Percentiles rank a stretch among this genome's conserved stretches.
These are phyloP conservation scores for Columba janthina DNA, from an alignment of 2,113 vertebrate species.

Conservation along the genomic window DNA sequence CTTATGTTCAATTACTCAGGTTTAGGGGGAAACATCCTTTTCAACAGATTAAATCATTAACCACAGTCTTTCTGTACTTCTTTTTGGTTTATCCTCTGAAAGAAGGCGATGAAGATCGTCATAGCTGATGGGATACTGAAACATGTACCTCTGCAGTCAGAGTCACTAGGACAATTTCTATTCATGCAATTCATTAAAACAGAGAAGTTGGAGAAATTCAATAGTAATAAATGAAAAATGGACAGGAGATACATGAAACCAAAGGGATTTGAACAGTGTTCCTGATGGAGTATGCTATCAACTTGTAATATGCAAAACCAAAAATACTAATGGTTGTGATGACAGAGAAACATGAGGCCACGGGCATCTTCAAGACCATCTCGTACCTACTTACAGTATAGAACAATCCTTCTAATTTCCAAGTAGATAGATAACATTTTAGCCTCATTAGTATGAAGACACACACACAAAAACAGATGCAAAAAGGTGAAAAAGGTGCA, in stretches of 20 bases:
- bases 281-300: neutral
- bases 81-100: neutral
- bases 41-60: neutral
- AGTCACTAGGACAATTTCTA: neutral
- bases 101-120: neutral
- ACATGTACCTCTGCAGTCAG: neutral
- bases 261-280: neutral
- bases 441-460: neutral
- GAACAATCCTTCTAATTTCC: neutral
- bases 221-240: neutral
- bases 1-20: neutral
- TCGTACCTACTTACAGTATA: neutral
- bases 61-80: neutral
- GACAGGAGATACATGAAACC: neutral
- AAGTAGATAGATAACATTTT: neutral
- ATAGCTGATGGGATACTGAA: neutral
- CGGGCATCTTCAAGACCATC: neutral
- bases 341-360: neutral
- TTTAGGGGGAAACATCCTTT: neutral
- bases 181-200: neutral
- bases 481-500: neutral
- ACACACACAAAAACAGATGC: neutral
- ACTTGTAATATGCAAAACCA: neutral
- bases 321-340: neutral
- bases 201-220: neutral